Evolutionary conservation across 2,888 invertebrate species (phyloP).

Genomic region (Dolichomitus sp.): DNA sequence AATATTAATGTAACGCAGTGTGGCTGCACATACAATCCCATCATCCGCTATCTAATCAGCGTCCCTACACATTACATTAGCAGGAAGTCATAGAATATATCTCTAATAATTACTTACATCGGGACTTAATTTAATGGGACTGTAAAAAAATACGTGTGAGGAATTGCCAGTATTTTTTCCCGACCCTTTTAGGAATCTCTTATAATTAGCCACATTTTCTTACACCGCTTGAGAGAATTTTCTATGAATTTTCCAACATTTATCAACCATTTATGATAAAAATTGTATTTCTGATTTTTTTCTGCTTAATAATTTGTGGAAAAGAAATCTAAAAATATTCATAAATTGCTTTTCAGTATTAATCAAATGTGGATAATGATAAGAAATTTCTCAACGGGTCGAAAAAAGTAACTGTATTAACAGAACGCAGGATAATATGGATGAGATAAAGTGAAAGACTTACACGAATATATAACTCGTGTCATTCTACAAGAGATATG

Average conservation of each 20-base stretch:
- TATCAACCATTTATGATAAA: no score
- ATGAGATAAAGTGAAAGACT: conserved; percentile 4
- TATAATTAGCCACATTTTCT: no score
- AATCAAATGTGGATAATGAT: neutral
- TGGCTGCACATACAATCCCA: conserved; percentile 21
- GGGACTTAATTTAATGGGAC: conserved; percentile 16
- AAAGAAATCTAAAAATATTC: no score
- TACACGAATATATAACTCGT: neutral
- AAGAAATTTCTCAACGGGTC: neutral
- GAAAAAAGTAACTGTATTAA: no score
- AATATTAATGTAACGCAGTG: conserved; percentile 68
- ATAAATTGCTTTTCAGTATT: no score
- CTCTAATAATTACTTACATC: conserved; percentile 10
- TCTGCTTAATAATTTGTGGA: no score
- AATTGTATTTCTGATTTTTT: no score
- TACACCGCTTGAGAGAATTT: no score
- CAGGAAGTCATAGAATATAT: conserved; percentile 36
- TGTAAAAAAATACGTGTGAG: neutral
- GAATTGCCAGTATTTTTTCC: neutral
- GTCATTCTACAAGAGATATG: neutral
- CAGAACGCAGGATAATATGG: no score
- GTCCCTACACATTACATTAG: conserved; percentile 2
- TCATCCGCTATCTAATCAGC: conserved; percentile 21
- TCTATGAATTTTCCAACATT: no score
- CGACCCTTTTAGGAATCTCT: no score